Percentiles rank a stretch among this genome's conserved stretches.
phyloP scores from a whole-genome alignment of 2,888 invertebrate species.

The Empis stercorea region DNA sequence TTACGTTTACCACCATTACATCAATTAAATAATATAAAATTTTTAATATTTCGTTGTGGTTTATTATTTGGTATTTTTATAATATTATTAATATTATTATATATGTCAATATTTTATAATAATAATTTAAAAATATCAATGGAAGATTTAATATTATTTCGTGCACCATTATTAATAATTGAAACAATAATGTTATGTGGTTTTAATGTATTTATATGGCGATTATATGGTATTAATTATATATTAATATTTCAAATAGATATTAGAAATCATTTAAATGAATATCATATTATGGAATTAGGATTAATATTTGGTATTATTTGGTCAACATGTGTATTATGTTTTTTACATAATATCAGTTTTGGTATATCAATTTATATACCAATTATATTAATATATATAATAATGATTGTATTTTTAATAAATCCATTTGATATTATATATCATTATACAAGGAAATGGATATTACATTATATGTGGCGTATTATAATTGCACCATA shows the following conservation, averaged over 20 bases:
- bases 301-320: slow-evolving; percentile 87
- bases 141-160: slow-evolving; percentile 80
- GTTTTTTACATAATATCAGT: slow-evolving; percentile 55
- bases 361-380: slow-evolving; percentile 86
- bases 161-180: slow-evolving; percentile 85
- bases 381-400: slow-evolving; percentile 74
- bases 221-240: slow-evolving; percentile 94
- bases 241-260: slow-evolving; percentile 95
- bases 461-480: slow-evolving; percentile 65
- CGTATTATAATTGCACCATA: slow-evolving; percentile 80
- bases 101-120: slow-evolving; percentile 58
- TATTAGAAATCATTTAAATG: slow-evolving; percentile 84
- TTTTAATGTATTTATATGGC: slow-evolving; percentile 93
- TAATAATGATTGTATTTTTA: slow-evolving; percentile 72
- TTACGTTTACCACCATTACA: slow-evolving; percentile 92
- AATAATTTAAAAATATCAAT: slow-evolving; percentile 27
- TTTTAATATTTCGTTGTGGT: slow-evolving; percentile 95
- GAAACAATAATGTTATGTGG: slow-evolving; percentile 90
- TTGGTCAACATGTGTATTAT: slow-evolving; percentile 70
- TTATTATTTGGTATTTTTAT: slow-evolving; percentile 90
- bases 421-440: slow-evolving; percentile 88
- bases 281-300: slow-evolving; percentile 89
- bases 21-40: slow-evolving; percentile 80
- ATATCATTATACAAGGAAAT: slow-evolving; percentile 85
- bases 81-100: slow-evolving; percentile 72